A percentile compares a stretch with the other conserved stretches of the same genome.
phyloP scores from a whole-genome alignment of 2,797 vertebrate genomes.

The Semaprochilodus insignis region DNA sequence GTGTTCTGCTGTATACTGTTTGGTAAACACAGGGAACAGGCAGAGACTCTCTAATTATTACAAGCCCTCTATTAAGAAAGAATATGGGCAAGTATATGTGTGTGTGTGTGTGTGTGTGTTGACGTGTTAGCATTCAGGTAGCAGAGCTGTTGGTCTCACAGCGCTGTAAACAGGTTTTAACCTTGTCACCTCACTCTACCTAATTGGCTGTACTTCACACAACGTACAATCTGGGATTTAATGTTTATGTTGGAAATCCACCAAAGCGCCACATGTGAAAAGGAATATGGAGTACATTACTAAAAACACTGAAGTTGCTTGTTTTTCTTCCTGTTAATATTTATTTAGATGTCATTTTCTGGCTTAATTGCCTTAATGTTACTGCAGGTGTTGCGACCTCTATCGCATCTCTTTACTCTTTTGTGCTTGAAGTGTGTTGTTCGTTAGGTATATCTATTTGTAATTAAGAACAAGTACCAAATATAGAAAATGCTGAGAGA shows the following conservation, averaged over 20 bases:
- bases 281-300: constrained; percentile 20
- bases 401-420: constrained; percentile 11
- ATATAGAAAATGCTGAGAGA: background rate
- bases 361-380: constrained; percentile 10
- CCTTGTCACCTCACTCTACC: constrained; percentile 51
- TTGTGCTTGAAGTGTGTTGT: background rate
- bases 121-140: constrained; percentile 26
- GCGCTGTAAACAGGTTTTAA: constrained; percentile 53
- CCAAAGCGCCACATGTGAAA: background rate
- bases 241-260: constrained; percentile 39
- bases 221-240: constrained; percentile 40
- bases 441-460: background rate
- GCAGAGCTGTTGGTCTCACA: constrained; percentile 41
- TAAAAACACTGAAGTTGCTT: constrained; percentile 3
- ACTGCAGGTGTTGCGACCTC: background rate
- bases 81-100: background rate
- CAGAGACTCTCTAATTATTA: background rate
- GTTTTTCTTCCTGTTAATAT: constrained; percentile 24
- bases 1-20: background rate
- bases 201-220: constrained; percentile 54
- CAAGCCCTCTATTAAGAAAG: background rate
- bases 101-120: constrained; percentile 28
- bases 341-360: constrained; percentile 27
- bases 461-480: constrained; percentile 6
- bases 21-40: constrained; percentile 12